Percentiles rank a stretch among this genome's conserved stretches.
These are phyloP conservation scores for Dryobota labecula DNA, from an alignment of 2,888 invertebrate genomes.

Conservation along the genomic window DNA sequence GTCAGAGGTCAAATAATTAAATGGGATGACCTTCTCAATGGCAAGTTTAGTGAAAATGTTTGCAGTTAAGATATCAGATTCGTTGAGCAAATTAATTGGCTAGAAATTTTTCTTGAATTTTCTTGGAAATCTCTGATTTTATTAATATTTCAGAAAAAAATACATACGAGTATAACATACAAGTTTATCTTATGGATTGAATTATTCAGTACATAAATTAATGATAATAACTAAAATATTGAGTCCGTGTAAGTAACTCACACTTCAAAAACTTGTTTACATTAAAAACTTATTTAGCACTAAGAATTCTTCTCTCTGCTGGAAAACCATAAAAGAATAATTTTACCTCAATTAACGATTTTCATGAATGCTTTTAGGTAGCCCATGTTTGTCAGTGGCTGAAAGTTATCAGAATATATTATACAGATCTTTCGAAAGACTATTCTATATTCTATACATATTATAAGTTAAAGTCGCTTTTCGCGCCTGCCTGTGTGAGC, in stretches of 20 bases:
- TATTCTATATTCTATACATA: background rate
- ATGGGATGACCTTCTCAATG: slow-evolving; percentile 62
- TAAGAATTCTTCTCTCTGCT: background rate
- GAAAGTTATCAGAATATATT: background rate
- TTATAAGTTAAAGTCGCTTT: background rate
- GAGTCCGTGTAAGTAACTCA: background rate
- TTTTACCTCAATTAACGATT: background rate
- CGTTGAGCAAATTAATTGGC: slow-evolving; percentile 32
- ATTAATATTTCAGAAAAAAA: background rate
- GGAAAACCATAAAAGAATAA: too few relatives aligned
- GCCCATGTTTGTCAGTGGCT: background rate
- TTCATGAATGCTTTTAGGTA: background rate
- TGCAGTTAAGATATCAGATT: slow-evolving; percentile 55
- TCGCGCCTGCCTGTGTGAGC: background rate
- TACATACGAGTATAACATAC: too few relatives aligned
- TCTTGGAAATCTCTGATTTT: background rate
- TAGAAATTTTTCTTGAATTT: background rate
- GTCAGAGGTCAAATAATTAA: slow-evolving; percentile 75
- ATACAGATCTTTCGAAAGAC: background rate
- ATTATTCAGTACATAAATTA: background rate
- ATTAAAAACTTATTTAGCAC: background rate
- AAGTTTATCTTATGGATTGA: background rate
- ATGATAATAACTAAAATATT: background rate
- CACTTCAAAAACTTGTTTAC: background rate
- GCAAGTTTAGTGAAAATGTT: slow-evolving; percentile 57